phyloP scores from a whole-genome alignment of 2,113 vertebrate genomes.

The Daboia siamensis region DNA sequence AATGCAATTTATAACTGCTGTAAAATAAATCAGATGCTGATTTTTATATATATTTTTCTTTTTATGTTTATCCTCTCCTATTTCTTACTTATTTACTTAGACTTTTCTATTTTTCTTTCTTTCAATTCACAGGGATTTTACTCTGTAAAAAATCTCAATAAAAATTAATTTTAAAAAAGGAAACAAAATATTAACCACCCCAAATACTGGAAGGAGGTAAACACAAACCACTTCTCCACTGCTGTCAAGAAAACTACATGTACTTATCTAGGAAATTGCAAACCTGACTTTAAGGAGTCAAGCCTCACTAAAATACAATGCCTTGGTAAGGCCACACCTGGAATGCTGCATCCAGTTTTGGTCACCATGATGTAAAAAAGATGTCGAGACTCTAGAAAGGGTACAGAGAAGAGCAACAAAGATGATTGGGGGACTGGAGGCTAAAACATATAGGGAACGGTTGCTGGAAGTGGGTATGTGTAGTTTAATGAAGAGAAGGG shows the following conservation, averaged over 20 bases:
- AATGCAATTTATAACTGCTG: neutral
- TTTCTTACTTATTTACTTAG: neutral
- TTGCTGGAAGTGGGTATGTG: too few relatives aligned
- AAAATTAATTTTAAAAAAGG: neutral
- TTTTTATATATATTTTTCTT: neutral
- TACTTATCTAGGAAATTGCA: neutral
- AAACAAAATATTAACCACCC: neutral
- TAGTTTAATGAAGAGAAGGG: too few relatives aligned
- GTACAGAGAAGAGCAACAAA: too few relatives aligned
- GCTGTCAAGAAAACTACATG: neutral
- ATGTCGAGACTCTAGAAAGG: too few relatives aligned
- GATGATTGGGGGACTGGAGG: too few relatives aligned
- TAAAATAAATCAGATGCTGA: neutral
- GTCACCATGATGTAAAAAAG: too few relatives aligned
- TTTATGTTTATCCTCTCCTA: neutral
- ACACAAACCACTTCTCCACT: neutral
- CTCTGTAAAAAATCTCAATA: neutral
- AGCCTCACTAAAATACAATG: too few relatives aligned
- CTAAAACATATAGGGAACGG: too few relatives aligned
- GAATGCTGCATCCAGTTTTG: too few relatives aligned
- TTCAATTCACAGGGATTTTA: neutral
- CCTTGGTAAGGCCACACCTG: too few relatives aligned
- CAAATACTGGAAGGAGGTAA: neutral
- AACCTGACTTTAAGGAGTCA: neutral
- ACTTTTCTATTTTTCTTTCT: neutral